Evolutionary conservation across 2,888 invertebrate genomes (phyloP).

Genomic region (Colostygia pectinataria): DNA sequence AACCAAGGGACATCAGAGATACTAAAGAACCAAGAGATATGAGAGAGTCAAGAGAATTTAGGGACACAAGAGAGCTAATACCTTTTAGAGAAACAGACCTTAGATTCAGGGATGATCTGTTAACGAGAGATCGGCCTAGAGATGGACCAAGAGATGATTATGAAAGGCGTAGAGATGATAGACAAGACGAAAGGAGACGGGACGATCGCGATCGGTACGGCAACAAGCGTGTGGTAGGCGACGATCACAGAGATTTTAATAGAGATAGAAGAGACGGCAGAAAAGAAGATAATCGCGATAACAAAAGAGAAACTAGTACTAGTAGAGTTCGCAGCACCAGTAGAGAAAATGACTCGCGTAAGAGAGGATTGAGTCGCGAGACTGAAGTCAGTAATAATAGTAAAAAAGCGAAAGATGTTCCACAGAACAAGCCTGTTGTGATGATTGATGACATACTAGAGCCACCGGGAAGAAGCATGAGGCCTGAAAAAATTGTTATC

Average conservation of each 20-base stretch:
- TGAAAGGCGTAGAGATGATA: constrained; percentile 38
- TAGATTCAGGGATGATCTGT: constrained; percentile 17
- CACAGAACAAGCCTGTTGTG: constrained; percentile 62
- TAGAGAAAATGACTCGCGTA: constrained; percentile 61
- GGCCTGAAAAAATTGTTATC: constrained; percentile 92
- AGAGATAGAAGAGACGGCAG: constrained; percentile 36
- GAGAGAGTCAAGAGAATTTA: constrained; percentile 6
- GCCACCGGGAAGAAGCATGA: constrained; percentile 89
- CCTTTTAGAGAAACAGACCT: constrained; percentile 14
- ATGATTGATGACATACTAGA: constrained; percentile 93
- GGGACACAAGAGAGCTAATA: constrained; percentile 19
- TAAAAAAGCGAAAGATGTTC: constrained; percentile 54
- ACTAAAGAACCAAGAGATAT: constrained; percentile 6
- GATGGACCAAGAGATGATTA: constrained; percentile 36
- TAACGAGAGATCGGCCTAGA: constrained; percentile 21
- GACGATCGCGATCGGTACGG: constrained; percentile 41
- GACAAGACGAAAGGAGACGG: constrained; percentile 28
- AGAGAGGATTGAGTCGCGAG: constrained; percentile 63
- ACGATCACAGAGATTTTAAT: constrained; percentile 14
- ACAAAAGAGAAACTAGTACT: constrained; percentile 46
- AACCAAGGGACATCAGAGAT: constrained; percentile 10
- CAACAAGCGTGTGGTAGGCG: constrained; percentile 40
- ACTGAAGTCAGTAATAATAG: constrained; percentile 47
- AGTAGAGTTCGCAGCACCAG: constrained; percentile 53
- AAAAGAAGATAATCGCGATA: too few relatives aligned